These are phyloP conservation scores for Hirudinaria manillensis DNA, from an alignment of 2,888 invertebrate species.

Conservation along the genomic window DNA sequence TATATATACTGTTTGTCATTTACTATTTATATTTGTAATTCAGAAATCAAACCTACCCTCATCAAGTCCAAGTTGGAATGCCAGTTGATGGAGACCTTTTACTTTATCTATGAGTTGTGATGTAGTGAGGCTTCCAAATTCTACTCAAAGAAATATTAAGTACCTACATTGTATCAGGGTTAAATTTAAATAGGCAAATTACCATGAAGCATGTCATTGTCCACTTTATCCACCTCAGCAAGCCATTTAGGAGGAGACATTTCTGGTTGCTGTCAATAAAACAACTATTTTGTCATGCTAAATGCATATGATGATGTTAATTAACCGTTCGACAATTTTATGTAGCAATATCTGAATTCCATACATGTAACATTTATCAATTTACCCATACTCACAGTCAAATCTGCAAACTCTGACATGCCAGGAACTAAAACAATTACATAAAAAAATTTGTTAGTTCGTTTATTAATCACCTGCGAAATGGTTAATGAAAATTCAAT, in stretches of 20 bases:
- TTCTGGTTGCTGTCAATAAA: conserved; percentile 23
- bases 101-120: conserved; percentile 84
- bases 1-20: conserved; percentile 12
- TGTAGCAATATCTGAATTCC: neutral
- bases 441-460: conserved; percentile 33
- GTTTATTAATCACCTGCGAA: too few relatives aligned
- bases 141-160: conserved; percentile 21
- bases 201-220: conserved; percentile 55
- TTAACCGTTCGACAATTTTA: neutral
- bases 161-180: neutral
- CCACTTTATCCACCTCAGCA: conserved; percentile 54
- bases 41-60: conserved; percentile 59
- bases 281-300: too few relatives aligned
- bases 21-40: too few relatives aligned
- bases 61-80: conserved; percentile 86
- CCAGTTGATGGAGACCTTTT: conserved; percentile 83
- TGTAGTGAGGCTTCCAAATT: conserved; percentile 63
- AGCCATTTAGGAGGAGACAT: conserved; percentile 48
- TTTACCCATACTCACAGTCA: conserved; percentile 42
- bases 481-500: too few relatives aligned
- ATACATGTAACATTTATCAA: neutral
- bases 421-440: conserved; percentile 67
- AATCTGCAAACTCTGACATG: conserved; percentile 69
- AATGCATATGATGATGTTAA: too few relatives aligned
- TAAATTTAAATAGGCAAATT: conserved; percentile 15